These are phyloP conservation scores for Ondatra zibethicus DNA, from an alignment of 2,113 vertebrate genomes.

Conservation along the genomic window DNA sequence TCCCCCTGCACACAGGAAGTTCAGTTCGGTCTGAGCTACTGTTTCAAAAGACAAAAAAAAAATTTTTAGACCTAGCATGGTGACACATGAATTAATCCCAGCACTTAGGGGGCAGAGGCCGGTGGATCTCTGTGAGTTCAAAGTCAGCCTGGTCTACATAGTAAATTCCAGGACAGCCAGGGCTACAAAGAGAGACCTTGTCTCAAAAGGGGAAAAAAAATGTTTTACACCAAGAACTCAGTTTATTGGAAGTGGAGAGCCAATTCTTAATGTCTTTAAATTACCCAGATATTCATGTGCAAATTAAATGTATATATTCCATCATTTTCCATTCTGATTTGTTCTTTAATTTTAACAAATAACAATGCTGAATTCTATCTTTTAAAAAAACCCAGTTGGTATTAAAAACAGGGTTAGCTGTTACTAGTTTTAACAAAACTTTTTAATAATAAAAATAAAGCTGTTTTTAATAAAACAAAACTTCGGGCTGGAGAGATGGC, in stretches of 20 bases:
- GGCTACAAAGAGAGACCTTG: neutral
- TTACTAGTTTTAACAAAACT: neutral
- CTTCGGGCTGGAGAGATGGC: too few relatives aligned
- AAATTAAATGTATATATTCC: constrained; percentile 24
- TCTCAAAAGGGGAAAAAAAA: neutral
- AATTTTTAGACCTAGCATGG: neutral
- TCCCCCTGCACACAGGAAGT: neutral
- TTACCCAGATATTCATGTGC: constrained; percentile 17
- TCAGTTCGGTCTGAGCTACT: neutral
- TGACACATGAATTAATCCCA: neutral
- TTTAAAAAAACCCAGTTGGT: neutral
- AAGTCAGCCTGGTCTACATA: neutral
- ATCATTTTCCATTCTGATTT: constrained; percentile 45
- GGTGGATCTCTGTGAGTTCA: neutral
- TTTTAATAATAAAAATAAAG: neutral
- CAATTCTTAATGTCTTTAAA: neutral
- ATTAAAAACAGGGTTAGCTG: constrained; percentile 1
- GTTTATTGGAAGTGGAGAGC: neutral
- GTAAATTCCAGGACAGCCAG: neutral
- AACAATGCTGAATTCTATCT: constrained; percentile 40
- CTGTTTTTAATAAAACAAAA: neutral
- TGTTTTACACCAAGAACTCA: neutral
- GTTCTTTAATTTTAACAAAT: constrained; percentile 16
- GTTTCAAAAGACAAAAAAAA: neutral
- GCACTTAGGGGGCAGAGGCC: neutral